Conservation (phyloP, 1,140 invertebrate genomes). For the Himalopsyche phryganea region DNA sequence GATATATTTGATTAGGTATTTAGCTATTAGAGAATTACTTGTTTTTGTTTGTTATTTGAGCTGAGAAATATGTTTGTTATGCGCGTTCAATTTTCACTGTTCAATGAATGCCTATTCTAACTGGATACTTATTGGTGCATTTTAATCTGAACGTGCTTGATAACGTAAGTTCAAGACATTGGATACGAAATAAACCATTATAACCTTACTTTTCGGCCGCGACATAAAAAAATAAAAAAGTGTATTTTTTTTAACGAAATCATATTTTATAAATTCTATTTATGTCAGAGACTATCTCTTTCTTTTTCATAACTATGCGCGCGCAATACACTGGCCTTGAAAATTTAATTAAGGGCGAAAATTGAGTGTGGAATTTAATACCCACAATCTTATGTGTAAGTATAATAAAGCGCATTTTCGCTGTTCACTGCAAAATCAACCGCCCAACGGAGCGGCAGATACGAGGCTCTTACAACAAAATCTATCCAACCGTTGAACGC, state of each 20-base stretch:
- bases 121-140: too few relatives aligned
- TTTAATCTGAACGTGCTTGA: too few relatives aligned
- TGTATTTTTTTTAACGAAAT: not conserved
- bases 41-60: too few relatives aligned
- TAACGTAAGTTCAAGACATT: too few relatives aligned
- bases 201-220: too few relatives aligned
- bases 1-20: too few relatives aligned
- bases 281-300: conserved; percentile 23
- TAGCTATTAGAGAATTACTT: too few relatives aligned
- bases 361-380: conserved; percentile 21
- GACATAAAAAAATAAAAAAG: not conserved
- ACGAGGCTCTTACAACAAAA: conserved; percentile 20
- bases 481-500: conserved; percentile 11
- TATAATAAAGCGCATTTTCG: conserved; percentile 22
- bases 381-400: conserved; percentile 15
- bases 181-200: too few relatives aligned
- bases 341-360: conserved; percentile 20
- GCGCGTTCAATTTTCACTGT: too few relatives aligned
- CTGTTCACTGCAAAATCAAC: not conserved
- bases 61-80: too few relatives aligned
- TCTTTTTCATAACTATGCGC: conserved; percentile 22
- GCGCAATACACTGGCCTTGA: conserved; percentile 24
- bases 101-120: too few relatives aligned
- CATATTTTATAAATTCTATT: conserved; percentile 25
- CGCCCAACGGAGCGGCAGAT: conserved; percentile 15